Base-by-base conservation (phyloP, 2,113 vertebrate genomes). In the Tenebrosternarchus preto region DNA sequence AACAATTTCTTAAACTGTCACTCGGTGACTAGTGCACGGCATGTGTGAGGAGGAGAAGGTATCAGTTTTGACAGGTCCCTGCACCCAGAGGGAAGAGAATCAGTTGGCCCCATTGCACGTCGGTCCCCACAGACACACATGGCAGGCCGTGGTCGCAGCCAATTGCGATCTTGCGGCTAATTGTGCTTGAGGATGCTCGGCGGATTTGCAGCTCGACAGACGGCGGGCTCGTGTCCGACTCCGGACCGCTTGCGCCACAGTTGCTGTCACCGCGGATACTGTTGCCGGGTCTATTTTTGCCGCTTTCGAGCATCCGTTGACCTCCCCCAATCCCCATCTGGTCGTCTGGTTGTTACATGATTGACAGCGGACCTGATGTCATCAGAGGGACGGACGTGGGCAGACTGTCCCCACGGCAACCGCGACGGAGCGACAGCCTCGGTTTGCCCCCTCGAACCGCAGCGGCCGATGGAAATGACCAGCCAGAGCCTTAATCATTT, bases 341-440 rank as follows among this genome's bases (percentile, higher is more conserved):
- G 72, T 64, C 5, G 56, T 33, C 50, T 15, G 59, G 56, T 33
- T 55, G 25, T 19, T 19, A 2, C 16, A 17, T 82, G 86, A 87
- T 68, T 84, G 85, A 83, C 83, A 80, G 79, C 15, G 61, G 25
- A 64, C 53, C 78, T 85, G 87, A 85, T 84, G 76, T 73, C 56
- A 33, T 80, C 77, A 57, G 80, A 24, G 25, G 0, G 66, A 33
- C 39, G 25, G 43, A 60, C 8, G 55, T 20, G 67, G 64, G 74
- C 63, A 22, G 61, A 27, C n/a, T 71, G 59, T 78, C 69, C 69
- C 82, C 80, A 70, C 64, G 4, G n/a, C 60, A 20, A 43, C 43
- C 63, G 67, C 33, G 61, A 6, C 29, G 3, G 8, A 39, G 2
- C 33, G 33, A 36, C 33, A 6, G 16, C 63, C 46, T 50, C 59